Percentiles rank a stretch among this genome's conserved stretches.
These are phyloP conservation scores for Varecia variegata DNA, from an alignment of 2,797 vertebrate genomes.

Conservation along the genomic window DNA sequence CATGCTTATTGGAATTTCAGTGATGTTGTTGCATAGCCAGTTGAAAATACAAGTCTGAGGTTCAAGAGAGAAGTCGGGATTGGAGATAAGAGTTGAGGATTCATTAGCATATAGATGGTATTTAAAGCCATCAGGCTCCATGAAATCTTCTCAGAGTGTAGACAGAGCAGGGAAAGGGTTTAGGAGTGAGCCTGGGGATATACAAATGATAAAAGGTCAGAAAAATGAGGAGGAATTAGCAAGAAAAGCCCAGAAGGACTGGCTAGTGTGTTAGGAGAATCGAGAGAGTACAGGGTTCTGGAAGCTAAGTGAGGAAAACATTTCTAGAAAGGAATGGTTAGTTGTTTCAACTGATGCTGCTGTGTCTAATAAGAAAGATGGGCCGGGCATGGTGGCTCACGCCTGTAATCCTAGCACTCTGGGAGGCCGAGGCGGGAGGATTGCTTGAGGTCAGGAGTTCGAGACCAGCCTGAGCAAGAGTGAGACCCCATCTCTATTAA, in stretches of 20 bases:
- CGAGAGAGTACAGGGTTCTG: background rate
- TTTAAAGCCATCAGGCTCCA: constrained; percentile 9
- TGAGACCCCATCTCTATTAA: too few relatives aligned
- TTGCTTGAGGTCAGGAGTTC: too few relatives aligned
- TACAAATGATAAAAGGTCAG: background rate
- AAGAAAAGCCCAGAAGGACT: background rate
- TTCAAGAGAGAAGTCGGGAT: background rate
- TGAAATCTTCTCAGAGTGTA: background rate
- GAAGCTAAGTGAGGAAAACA: background rate
- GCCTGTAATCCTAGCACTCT: too few relatives aligned
- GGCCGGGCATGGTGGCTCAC: background rate
- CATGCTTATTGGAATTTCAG: background rate
- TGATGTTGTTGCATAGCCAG: background rate
- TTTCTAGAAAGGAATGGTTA: background rate
- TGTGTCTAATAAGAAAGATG: background rate
- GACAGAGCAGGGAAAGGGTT: background rate
- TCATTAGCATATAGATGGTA: background rate
- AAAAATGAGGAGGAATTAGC: background rate
- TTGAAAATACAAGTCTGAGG: background rate
- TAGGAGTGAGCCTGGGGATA: background rate
- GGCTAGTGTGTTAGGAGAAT: background rate
- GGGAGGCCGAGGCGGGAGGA: too few relatives aligned
- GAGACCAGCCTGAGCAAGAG: too few relatives aligned
- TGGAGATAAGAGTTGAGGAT: background rate
- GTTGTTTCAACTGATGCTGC: background rate